Conservation (phyloP, 2,888 invertebrate species). For the Blastobasis adustella region DNA sequence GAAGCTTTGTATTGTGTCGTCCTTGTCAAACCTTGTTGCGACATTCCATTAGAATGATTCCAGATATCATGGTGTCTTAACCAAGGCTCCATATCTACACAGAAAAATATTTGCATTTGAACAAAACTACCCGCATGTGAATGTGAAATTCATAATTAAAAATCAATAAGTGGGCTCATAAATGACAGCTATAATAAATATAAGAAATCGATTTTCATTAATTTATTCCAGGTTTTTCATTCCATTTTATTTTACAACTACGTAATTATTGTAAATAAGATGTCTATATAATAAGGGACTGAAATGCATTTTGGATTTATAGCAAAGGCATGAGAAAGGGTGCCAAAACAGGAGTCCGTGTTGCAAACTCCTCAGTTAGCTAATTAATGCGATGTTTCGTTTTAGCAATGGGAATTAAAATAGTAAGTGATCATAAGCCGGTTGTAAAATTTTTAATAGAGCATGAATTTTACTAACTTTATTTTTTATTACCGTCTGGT, state of each 20-base stretch:
- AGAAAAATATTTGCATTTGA: background rate
- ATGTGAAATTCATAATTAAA: background rate
- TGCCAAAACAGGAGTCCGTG: too few relatives aligned
- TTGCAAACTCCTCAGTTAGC: too few relatives aligned
- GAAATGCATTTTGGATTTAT: constrained; percentile 17
- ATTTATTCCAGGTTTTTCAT: too few relatives aligned
- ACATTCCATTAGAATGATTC: background rate
- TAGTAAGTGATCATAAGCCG: constrained; percentile 68
- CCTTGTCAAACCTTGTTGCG: constrained; percentile 9
- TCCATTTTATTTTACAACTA: too few relatives aligned
- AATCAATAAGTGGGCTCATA: background rate
- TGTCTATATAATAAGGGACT: too few relatives aligned
- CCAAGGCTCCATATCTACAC: constrained; percentile 1
- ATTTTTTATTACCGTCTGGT: constrained; percentile 8
- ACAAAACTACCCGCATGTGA: background rate
- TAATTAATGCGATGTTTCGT: constrained; percentile 15
- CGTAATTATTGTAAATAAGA: too few relatives aligned
- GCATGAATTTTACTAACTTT: constrained; percentile 32
- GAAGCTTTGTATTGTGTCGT: constrained; percentile 60
- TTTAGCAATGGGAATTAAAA: constrained; percentile 23
- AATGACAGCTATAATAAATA: too few relatives aligned
- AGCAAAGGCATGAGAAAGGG: constrained; percentile 27
- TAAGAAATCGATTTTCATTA: too few relatives aligned
- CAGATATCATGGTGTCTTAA: constrained; percentile 22
- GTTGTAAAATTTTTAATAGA: constrained; percentile 35